Evolutionary conservation across 2,113 vertebrate species (phyloP).

Genomic region (Sorex araneus): DNA sequence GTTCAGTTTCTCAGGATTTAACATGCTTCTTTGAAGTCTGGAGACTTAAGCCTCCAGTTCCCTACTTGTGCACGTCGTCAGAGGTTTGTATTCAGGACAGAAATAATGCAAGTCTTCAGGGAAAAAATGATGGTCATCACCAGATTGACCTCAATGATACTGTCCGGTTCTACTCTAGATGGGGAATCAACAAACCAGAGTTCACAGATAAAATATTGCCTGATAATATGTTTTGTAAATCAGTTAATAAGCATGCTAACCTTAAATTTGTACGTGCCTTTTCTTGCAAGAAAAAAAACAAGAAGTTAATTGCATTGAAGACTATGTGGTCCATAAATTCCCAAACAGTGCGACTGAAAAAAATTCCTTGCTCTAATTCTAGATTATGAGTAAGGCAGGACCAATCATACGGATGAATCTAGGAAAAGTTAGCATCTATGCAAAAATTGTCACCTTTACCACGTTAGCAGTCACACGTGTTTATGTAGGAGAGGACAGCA

Average conservation of each 20-base stretch:
- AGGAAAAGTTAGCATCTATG: fast-evolving
- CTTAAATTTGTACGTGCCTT: neutral
- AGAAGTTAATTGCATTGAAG: neutral
- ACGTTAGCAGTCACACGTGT: neutral
- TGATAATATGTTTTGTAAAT: slow-evolving; percentile 5
- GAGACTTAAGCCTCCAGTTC: slow-evolving; percentile 1
- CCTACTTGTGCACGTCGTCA: neutral
- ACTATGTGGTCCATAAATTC: no score
- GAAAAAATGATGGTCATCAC: fast-evolving
- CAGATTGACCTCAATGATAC: neutral
- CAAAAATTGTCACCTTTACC: neutral
- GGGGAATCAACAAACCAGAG: neutral
- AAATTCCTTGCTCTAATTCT: neutral
- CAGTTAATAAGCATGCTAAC: neutral
- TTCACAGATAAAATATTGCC: neutral
- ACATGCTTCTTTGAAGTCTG: neutral
- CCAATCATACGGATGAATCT: neutral
- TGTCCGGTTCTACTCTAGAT: neutral
- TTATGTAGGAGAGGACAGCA: neutral
- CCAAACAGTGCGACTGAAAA: neutral
- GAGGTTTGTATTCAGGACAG: slow-evolving; percentile 13
- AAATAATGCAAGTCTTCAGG: neutral
- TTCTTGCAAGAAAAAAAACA: neutral
- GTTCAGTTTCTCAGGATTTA: neutral
- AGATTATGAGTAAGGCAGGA: neutral